phyloP scores from a whole-genome alignment of 2,888 invertebrate genomes.

The Aquatica leii region DNA sequence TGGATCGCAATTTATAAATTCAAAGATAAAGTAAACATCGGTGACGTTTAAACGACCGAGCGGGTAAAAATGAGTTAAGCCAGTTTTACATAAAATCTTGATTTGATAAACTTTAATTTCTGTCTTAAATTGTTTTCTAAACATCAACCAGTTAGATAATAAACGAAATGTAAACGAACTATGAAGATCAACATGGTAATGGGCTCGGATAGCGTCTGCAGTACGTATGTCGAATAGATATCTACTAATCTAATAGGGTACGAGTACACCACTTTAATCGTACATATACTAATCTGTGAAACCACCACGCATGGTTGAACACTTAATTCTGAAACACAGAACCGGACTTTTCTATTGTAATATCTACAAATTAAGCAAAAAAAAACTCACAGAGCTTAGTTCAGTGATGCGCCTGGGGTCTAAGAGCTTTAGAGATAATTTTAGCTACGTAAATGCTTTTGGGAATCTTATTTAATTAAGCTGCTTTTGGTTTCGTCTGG shows the following conservation, averaged over 20 bases:
- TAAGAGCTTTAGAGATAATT: no score
- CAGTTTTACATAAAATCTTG: no score
- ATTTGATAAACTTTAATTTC: no score
- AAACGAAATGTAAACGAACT: not conserved
- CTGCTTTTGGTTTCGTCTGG: no score
- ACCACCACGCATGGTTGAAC: slow-evolving; percentile 45
- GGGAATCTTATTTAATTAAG: no score
- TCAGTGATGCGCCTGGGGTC: not conserved
- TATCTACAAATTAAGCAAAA: not conserved
- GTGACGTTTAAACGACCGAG: no score
- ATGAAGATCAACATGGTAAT: not conserved
- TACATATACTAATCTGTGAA: slow-evolving; percentile 49
- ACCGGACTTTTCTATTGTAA: slow-evolving; percentile 16
- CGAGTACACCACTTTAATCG: slow-evolving; percentile 49
- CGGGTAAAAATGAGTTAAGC: no score
- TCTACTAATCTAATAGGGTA: slow-evolving; percentile 42
- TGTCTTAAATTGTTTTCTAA: not conserved
- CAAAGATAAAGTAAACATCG: no score
- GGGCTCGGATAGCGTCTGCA: not conserved
- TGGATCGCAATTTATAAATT: no score
- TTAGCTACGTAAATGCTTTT: no score
- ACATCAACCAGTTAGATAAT: not conserved
- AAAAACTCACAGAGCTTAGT: no score
- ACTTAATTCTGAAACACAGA: slow-evolving; percentile 27
- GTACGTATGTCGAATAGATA: slow-evolving; percentile 20